Conservation (phyloP, 2,113 vertebrate species). For the Caloenas nicobarica region DNA sequence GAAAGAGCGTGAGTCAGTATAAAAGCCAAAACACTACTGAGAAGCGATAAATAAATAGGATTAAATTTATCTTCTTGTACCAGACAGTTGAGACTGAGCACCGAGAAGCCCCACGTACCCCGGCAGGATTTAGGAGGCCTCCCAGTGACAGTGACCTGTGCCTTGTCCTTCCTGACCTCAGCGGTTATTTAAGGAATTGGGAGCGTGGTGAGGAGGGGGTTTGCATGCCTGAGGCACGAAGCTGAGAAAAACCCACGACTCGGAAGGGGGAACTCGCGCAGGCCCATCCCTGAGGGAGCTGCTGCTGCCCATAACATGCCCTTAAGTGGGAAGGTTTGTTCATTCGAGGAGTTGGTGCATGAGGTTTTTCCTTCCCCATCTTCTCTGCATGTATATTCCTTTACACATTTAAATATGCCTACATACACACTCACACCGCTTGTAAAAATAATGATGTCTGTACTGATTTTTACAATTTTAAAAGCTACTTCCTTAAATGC, state of each 20-base stretch:
- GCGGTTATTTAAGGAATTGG: conserved; percentile 27
- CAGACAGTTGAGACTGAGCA: conserved; percentile 24
- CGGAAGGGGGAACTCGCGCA: not conserved
- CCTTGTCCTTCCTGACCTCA: not conserved
- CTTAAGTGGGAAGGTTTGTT: conserved; percentile 13
- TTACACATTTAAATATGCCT: not conserved
- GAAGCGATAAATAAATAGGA: conserved; percentile 2
- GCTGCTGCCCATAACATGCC: conserved; percentile 7
- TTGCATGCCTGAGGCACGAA: not conserved
- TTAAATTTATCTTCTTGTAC: conserved; percentile 40
- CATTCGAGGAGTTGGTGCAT: not conserved
- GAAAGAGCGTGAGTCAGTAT: not conserved
- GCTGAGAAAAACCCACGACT: conserved; percentile 23
- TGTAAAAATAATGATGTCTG: not conserved
- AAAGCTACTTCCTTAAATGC: conserved; percentile 16
- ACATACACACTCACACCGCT: not conserved
- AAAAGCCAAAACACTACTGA: conserved; percentile 5
- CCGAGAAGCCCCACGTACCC: not conserved
- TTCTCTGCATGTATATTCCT: not conserved
- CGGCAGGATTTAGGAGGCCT: not conserved
- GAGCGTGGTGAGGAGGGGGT: not conserved
- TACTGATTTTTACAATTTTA: not conserved
- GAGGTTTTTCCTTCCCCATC: not conserved
- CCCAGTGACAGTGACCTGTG: not conserved
- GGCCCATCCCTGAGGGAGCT: not conserved